Base-by-base conservation (phyloP, 2,113 vertebrate species). In the Orcinus orca region DNA sequence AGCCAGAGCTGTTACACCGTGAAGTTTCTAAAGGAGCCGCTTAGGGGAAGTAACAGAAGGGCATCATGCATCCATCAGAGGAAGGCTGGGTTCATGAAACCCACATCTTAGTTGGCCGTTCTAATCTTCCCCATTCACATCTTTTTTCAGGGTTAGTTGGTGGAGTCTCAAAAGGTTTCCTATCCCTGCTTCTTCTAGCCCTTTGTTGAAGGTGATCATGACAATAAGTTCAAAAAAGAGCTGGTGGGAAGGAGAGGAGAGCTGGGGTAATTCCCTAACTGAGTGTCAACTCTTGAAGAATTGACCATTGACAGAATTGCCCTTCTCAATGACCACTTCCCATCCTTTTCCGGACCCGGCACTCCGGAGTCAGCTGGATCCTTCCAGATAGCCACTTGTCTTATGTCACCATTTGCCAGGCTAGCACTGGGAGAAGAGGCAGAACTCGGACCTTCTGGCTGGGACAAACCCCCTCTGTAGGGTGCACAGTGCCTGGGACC, bases 391-490 rank as follows among this genome's bases (percentile, higher is more conserved):
- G 25, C 29, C 47, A 6, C 15, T 26, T 73, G 9, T 41, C 65
- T 82, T 33, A 15, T n/a, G 25, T 14, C 3, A 11, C 63, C 31
- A 23, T 88, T 65, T 74, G 44, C 38, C 31, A 74, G 58, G 10
- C n/a, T 68, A 17, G 14, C 1, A 11, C 33, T 20, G n/a, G 47
- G 50, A 85, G 68, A 41, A 38, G 41, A 63, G 60, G 29, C 20
- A 5, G 20, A 50, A 25, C 50, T 53, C 17, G 0, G 29, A 31
- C 21, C 15, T 58, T 55, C 31, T 53, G 73, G 38, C 36, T 20
- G 18, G 0, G 4, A 62, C 8, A 12, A n/a, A 23, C 2, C 47
- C 25, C 0, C 7, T 41, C 17, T 60, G 68, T 6, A 36, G 44
- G 14, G 38, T 9, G 26, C 62, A 38, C 0, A 0, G 36, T 29